Percentiles rank a stretch among this genome's conserved stretches.
These are phyloP conservation scores for Acleris sparsana DNA, from an alignment of 2,888 invertebrate species.

Conservation along the genomic window DNA sequence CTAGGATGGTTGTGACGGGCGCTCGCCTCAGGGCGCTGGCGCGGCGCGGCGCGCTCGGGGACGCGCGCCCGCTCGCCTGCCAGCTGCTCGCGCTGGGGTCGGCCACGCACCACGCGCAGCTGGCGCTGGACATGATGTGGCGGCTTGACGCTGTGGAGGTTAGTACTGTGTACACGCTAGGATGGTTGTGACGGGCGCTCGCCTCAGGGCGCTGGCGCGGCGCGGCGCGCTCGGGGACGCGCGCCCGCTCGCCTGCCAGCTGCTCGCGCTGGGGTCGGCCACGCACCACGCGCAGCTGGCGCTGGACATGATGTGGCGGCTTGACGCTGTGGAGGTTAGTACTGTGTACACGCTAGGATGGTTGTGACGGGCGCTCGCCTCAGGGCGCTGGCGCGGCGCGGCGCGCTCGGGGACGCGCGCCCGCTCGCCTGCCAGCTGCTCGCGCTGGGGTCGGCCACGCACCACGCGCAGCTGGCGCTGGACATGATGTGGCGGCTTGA, in stretches of 20 bases:
- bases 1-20: conserved; percentile 1
- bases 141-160: conserved; percentile 89
- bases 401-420: conserved; percentile 57
- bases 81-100: conserved; percentile 85
- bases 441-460: conserved; percentile 64
- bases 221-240: conserved; percentile 81
- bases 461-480: conserved; percentile 95
- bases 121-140: conserved; percentile 97
- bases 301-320: conserved; percentile 95
- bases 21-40: conserved; percentile 89
- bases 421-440: conserved; percentile 89
- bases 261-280: conserved; percentile 83
- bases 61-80: conserved; percentile 83
- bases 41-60: conserved; percentile 85
- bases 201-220: conserved; percentile 91
- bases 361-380: conserved; percentile 56
- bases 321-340: conserved; percentile 86
- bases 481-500: conserved; percentile 95
- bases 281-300: conserved; percentile 92
- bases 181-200: conserved; percentile 23
- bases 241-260: conserved; percentile 86
- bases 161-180: neutral
- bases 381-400: conserved; percentile 93
- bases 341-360: neutral
- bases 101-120: conserved; percentile 88